Percentiles rank a stretch among this genome's conserved stretches.
phyloP scores from a whole-genome alignment of 1,140 invertebrate species.

The Oreohelix idahoensis region DNA sequence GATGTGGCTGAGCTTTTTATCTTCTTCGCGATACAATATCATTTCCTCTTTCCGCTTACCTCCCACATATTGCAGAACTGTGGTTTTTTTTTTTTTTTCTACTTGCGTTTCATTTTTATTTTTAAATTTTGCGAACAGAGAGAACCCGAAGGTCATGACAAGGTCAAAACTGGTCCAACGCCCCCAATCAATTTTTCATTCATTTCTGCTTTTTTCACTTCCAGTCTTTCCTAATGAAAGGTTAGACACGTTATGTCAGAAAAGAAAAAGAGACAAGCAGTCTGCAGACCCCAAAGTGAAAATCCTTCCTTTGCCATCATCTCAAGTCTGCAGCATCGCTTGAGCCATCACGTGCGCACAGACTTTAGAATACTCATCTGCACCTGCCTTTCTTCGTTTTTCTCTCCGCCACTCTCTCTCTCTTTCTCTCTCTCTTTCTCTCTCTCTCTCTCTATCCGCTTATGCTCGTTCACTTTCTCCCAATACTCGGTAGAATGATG shows the following conservation, averaged over 20 bases:
- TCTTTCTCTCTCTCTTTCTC: constrained; percentile 5
- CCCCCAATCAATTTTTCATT: constrained; percentile 9
- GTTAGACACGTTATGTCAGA: background rate
- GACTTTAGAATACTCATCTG: background rate
- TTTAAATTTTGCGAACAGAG: background rate
- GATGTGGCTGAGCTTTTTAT: no score
- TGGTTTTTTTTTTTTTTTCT: no score
- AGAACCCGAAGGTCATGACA: background rate
- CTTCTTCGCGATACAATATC: no score
- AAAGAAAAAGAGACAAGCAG: background rate
- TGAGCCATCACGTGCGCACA: constrained; percentile 13
- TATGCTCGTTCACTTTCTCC: background rate
- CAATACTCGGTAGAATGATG: background rate
- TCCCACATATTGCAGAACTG: no score
- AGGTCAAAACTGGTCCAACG: background rate
- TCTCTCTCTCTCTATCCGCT: background rate
- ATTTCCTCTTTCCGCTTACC: no score
- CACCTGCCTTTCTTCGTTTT: constrained; percentile 10
- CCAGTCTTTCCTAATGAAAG: background rate
- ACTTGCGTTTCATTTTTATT: no score
- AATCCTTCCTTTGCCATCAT: background rate
- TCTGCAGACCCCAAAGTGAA: background rate
- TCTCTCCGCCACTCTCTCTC: background rate
- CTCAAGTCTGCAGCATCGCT: background rate
- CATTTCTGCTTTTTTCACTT: background rate